Evolutionary conservation across 2,113 vertebrate species (phyloP), one percentile per base, ranked within the genome.

Genomic region (Myrmecobius fasciatus): DNA sequence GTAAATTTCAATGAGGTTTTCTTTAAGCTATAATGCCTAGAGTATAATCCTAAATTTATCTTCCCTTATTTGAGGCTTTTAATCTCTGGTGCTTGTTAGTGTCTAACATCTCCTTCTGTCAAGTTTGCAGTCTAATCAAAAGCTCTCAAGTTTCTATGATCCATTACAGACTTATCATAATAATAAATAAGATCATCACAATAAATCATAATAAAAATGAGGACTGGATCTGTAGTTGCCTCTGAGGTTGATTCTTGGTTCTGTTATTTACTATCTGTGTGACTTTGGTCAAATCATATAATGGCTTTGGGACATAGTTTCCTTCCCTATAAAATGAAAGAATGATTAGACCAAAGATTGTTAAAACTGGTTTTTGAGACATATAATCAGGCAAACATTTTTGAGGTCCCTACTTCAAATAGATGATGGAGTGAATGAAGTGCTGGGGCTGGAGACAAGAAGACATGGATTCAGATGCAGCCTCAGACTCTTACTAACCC

Each of bases 111-210:
- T 67, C 60, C 14, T 67, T 67, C 31, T n/a, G 20, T 75, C 26
- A 47, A 7, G 6, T 43, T 48, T 52, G 94, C 28, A 12, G 0
- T 88, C 52, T 49, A 54, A 52, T 89, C 46, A 12, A 25, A n/a
- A 22, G 93, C 25, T 54, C 9, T 48, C 14, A 22, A 52, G 53
- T 75, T 75, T 67, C 60, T 17, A 67, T 67, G 60, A 67, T 28
- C 7, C 31, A 20, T 4, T 8, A n/a, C 25, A 9, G 22, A 5
- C 26, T 2, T 9, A 2, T 1, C 28, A 2, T 3, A 11, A 12
- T 75, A 52, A 24, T 25, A 17, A 94, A 28, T 4, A 48, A 2
- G 0, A 0, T 52, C 90, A 4, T 89, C 53, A 83, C 53, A 89
- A 51, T 46, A 75, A 75, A 75, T n/a, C 56, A 60, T 60, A 31